Percentiles rank a stretch among this genome's conserved stretches.
Conservation (phyloP, 1,140 invertebrate species). For the Lutraria rhynchaena region DNA sequence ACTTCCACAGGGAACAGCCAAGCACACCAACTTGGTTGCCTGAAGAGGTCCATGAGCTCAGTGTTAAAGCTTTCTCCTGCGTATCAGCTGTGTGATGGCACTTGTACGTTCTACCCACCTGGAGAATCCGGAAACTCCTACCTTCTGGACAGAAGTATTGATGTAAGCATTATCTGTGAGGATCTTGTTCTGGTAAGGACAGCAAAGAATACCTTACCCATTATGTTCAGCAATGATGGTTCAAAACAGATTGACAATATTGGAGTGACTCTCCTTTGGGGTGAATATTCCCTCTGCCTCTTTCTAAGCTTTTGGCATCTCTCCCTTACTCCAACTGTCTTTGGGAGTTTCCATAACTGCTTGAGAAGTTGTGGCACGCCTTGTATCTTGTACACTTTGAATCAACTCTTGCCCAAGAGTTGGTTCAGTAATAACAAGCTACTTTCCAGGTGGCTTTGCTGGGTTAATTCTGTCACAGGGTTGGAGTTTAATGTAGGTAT, state of each 20-base stretch:
- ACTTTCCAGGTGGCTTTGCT: background rate
- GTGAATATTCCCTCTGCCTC: slow-evolving; percentile 14
- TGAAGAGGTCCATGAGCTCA: no score
- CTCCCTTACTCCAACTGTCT: slow-evolving; percentile 27
- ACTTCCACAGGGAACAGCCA: no score
- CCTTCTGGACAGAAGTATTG: background rate
- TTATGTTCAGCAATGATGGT: slow-evolving; percentile 14
- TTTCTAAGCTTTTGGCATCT: slow-evolving; percentile 31
- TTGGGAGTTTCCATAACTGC: slow-evolving; percentile 21
- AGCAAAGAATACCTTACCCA: slow-evolving; percentile 32
- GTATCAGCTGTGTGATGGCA: background rate
- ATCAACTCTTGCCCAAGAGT: slow-evolving; percentile 20
- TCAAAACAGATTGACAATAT: slow-evolving; percentile 10
- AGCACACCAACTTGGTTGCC: no score
- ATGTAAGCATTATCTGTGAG: background rate
- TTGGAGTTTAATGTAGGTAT: slow-evolving; percentile 13
- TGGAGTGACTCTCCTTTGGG: slow-evolving; percentile 1
- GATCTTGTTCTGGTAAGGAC: slow-evolving; percentile 22
- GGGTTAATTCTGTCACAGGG: slow-evolving; percentile 15
- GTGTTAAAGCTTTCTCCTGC: no score
- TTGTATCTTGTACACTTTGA: slow-evolving; percentile 14
- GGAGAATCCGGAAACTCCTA: background rate
- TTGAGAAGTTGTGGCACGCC: slow-evolving; percentile 19
- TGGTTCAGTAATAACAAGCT: slow-evolving; percentile 19
- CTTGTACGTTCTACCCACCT: background rate